Conservation (phyloP, 2,113 vertebrate species). For the Cyprinodon brontotheroides region DNA sequence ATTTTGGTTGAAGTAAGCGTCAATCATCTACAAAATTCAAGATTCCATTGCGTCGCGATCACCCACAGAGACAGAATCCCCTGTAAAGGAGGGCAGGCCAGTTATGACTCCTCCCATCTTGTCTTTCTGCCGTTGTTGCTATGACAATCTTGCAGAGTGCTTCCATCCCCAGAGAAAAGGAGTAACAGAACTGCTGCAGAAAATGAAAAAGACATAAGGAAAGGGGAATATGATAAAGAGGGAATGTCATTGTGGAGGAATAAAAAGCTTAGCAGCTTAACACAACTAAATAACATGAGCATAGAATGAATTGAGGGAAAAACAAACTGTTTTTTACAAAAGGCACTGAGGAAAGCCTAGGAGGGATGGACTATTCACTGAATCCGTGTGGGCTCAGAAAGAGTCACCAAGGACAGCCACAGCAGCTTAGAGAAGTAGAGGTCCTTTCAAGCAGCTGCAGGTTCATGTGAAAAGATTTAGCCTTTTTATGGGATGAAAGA, state of each 20-base stretch:
- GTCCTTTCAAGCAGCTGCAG: constrained; percentile 18
- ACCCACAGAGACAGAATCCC: constrained; percentile 13
- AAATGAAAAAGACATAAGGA: constrained; percentile 45
- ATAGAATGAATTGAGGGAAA: constrained; percentile 6
- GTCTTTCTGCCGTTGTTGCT: constrained; percentile 71
- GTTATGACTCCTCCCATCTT: constrained; percentile 66
- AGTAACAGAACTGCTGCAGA: constrained; percentile 51
- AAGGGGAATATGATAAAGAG: constrained; percentile 19
- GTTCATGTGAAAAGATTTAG: constrained; percentile 33
- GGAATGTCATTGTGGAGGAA: constrained; percentile 25
- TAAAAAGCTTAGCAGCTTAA: constrained; percentile 29
- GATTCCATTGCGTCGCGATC: constrained; percentile 48
- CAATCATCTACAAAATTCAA: constrained; percentile 7
- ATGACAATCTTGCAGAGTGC: constrained; percentile 72
- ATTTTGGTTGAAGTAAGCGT: neutral
- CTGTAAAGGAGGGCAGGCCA: constrained; percentile 63
- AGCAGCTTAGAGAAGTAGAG: constrained; percentile 32
- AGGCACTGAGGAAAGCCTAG: constrained; percentile 27
- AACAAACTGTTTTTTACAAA: constrained; percentile 16
- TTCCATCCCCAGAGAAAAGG: constrained; percentile 63
- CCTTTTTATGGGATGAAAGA: constrained; percentile 23
- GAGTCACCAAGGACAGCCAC: constrained; percentile 54
- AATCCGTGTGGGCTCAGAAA: constrained; percentile 49
- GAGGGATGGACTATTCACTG: constrained; percentile 26
- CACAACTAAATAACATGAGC: constrained; percentile 1